phyloP scores from a whole-genome alignment of 2,113 vertebrate genomes.

The Microtus pennsylvanicus region DNA sequence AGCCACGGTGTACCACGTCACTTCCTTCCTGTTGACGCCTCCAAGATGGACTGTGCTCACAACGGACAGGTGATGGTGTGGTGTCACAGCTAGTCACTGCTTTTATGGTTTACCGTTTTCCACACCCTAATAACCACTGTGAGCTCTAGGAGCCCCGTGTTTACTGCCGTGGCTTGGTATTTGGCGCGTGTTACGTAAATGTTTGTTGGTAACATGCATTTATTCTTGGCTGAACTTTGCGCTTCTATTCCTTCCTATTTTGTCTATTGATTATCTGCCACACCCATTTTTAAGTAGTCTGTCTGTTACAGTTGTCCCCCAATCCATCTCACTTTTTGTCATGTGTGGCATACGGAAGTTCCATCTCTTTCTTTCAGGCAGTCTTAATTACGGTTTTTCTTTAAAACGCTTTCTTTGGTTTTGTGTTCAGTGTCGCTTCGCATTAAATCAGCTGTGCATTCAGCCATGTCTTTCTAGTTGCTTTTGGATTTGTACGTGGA shows the following conservation, averaged over 20 bases:
- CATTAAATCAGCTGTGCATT: not conserved
- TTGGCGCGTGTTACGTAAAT: not conserved
- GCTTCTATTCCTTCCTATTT: not conserved
- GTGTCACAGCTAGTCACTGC: not conserved
- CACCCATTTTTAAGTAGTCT: not conserved
- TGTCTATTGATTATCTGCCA: not conserved
- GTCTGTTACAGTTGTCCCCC: not conserved
- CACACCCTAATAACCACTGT: not conserved
- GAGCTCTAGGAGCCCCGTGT: not conserved
- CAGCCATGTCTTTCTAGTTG: not conserved
- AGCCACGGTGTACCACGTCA: not conserved
- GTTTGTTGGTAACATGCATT: not conserved
- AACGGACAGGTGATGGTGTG: not conserved
- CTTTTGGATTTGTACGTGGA: not conserved
- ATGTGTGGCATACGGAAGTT: not conserved
- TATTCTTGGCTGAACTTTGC: conserved; percentile 28
- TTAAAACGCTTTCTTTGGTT: not conserved
- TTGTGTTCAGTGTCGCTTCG: not conserved
- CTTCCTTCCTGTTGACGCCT: not conserved
- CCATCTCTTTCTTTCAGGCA: not conserved
- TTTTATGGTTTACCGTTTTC: not conserved
- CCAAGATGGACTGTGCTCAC: not conserved
- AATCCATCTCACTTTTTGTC: not conserved
- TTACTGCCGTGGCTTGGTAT: not conserved
- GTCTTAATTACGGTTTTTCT: not conserved